phyloP scores from a whole-genome alignment of 35 echinoderm and acorn worm species.

The Stichopus chloronotus region DNA sequence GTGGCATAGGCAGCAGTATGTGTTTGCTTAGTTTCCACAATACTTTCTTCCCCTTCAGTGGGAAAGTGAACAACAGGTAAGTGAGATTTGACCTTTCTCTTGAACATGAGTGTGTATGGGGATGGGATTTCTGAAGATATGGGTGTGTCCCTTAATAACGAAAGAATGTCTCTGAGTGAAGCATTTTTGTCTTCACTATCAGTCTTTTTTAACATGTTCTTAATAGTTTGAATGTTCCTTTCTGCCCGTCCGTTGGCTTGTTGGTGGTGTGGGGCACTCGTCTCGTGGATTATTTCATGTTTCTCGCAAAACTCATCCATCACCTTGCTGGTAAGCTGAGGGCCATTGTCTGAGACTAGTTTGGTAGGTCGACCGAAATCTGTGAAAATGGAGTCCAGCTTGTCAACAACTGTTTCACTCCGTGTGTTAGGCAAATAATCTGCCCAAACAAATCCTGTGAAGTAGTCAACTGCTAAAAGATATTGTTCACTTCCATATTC shows the following conservation, averaged over 20 bases:
- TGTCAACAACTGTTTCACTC: conserved; percentile 37
- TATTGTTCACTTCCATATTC: conserved; percentile 39
- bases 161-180: conserved; percentile 33
- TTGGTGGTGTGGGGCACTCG: conserved; percentile 44
- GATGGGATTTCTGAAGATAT: conserved; percentile 62
- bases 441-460: conserved; percentile 59
- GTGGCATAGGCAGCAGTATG: conserved; percentile 26
- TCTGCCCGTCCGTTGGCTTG: conserved; percentile 21
- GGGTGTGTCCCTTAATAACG: conserved; percentile 25
- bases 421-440: conserved; percentile 21
- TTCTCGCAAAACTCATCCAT: conserved; percentile 30
- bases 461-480: conserved; percentile 61
- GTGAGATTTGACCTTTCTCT: conserved; percentile 24
- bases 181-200: conserved; percentile 30
- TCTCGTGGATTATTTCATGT: conserved; percentile 39
- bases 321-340: conserved; percentile 33
- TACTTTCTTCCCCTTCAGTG: conserved; percentile 14
- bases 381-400: conserved; percentile 43
- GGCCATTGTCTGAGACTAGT: conserved; percentile 53
- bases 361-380: conserved; percentile 43
- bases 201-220: conserved; percentile 36
- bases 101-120: conserved; percentile 58
- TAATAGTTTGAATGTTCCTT: conserved; percentile 55
- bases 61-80: conserved; percentile 42
- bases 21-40: conserved; percentile 11